Evolutionary conservation across 2,113 vertebrate genomes (phyloP), one percentile per base, ranked within the genome.

Genomic region (Caracal caracal): DNA sequence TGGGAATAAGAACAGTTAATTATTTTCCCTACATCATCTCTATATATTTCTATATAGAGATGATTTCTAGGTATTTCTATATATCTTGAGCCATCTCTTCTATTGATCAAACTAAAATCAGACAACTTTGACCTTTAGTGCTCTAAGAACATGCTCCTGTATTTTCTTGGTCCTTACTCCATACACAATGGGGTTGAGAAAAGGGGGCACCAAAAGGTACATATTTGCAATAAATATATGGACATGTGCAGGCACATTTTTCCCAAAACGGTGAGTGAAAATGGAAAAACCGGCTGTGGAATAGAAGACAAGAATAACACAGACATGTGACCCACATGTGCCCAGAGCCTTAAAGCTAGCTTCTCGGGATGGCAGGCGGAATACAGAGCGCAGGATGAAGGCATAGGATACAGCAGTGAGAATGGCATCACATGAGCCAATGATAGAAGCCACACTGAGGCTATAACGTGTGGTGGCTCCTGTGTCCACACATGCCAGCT

Each of bases 291-390:
- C 71, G 4, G 71, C 83, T 51, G 89, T 93, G 1, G 40, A 96
- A 43, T 96, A 97, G 59, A 94, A 96, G 20, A 97, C 47, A 49
- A 96, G 89, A 82, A 94, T 96, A 51, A 84, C 73, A 47, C 93
- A 96, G n/a, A 97, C 81, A 40, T 97, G 95, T 6, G 95, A 92
- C 6, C 89, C 89, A 37, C 95, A 94, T 4, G 95, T 97, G n/a
- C 96, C 85, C 13, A 96, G 89, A 59, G 93, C 59, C 68, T 95
- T 95, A 61, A 66, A 80, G 28, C 68, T 40, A 63, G 93, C 83
- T 37, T 92, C 90, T n/a, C 13, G 9, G 19, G 89, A 93, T 30
- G 89, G 59, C 26, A 93, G 51, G 4, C 1, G 26, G 26, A 95
- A 84, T n/a, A 59, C 56, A 59, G 56, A 59, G 20, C 8, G 56